Evolutionary conservation across 2,113 vertebrate species (phyloP).

Genomic region (Pachyramphus minor): DNA sequence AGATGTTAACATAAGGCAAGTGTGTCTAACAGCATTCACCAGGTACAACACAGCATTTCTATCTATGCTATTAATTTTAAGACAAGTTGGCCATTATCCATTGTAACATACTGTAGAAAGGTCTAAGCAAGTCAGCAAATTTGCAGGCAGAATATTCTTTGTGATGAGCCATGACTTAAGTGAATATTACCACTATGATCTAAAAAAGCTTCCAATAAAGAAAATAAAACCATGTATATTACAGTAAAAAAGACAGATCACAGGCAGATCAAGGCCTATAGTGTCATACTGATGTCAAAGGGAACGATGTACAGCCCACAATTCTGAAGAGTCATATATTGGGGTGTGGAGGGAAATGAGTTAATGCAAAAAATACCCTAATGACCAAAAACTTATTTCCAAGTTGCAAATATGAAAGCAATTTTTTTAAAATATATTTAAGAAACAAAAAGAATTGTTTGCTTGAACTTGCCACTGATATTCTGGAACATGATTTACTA

Average conservation of each 20-base stretch:
- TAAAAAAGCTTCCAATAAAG: background rate
- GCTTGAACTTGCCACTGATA: background rate
- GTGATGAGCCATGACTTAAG: background rate
- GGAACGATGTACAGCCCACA: background rate
- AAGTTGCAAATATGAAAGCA: background rate
- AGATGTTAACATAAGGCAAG: no score
- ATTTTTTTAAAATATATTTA: background rate
- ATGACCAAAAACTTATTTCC: background rate
- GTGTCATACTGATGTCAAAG: no score
- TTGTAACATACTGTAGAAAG: background rate
- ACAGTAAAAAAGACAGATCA: background rate
- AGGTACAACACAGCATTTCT: no score
- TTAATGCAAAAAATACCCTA: background rate
- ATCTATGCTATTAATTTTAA: no score
- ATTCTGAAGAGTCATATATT: background rate
- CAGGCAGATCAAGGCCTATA: background rate
- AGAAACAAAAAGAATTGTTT: background rate
- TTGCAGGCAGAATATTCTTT: background rate
- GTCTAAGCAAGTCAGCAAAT: background rate
- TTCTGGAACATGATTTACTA: background rate
- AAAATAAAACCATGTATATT: background rate
- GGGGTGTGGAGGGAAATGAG: background rate
- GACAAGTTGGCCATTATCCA: background rate
- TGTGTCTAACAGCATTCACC: no score
- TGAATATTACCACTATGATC: background rate